These are phyloP conservation scores for Micromesistius poutassou DNA, from an alignment of 2,797 vertebrate genomes.

Conservation along the genomic window DNA sequence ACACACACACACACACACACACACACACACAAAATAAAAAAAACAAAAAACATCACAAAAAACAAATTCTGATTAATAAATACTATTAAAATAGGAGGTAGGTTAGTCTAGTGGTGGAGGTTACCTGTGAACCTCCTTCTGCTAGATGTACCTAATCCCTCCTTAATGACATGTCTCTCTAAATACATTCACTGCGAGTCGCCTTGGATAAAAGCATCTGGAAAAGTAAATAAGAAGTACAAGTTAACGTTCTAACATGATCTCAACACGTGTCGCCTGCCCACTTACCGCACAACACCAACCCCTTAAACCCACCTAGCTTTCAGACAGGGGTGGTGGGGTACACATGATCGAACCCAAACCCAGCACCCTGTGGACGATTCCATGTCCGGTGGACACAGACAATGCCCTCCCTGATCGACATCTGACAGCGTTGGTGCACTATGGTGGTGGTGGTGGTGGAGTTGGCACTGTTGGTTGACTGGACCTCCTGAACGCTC, in stretches of 20 bases:
- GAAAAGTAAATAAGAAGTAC: too few species aligned
- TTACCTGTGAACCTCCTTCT: too few species aligned
- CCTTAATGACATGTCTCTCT: neutral
- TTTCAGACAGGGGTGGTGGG: neutral
- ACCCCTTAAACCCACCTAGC: neutral
- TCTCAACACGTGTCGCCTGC: neutral
- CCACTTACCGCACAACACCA: neutral
- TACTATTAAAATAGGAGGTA: too few species aligned
- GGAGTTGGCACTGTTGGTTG: constrained; percentile 54
- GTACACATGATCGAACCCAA: neutral
- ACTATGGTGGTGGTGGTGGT: constrained; percentile 17
- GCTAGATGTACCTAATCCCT: too few species aligned
- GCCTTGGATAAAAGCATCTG: too few species aligned
- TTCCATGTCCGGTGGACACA: constrained; percentile 29
- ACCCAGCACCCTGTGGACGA: too few species aligned
- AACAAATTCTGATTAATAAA: too few species aligned
- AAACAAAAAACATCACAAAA: too few species aligned
- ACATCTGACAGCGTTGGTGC: neutral
- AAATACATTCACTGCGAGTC: neutral
- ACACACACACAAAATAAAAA: too few species aligned
- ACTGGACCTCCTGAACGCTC: constrained; percentile 57
- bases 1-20: constrained; percentile 6
- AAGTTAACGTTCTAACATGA: too few species aligned
- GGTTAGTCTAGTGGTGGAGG: too few species aligned
- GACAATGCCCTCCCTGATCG: constrained; percentile 68